A percentile compares a stretch with the other conserved stretches of the same genome.
Evolutionary conservation across 2,888 invertebrate genomes (phyloP).

Genomic region (Mesorhabditis sp.): DNA sequence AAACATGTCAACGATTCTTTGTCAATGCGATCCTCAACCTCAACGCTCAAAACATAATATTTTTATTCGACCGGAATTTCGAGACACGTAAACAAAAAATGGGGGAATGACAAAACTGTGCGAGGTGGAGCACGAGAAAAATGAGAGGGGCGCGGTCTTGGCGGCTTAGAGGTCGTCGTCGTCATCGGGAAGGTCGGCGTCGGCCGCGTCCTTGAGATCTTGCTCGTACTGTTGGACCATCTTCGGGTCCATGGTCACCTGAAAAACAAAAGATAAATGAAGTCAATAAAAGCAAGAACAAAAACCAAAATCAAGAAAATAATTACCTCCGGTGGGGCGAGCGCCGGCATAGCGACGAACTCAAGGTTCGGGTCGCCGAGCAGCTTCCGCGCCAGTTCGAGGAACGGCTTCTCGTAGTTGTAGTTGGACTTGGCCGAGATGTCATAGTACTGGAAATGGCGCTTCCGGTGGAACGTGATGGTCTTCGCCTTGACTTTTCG

Average conservation of each 20-base stretch:
- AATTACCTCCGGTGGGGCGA: conserved; percentile 85
- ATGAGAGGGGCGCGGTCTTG: too few relatives aligned
- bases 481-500: conserved; percentile 99
- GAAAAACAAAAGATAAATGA: conserved; percentile 10
- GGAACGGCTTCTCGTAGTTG: conserved; percentile 99
- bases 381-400: conserved; percentile 94
- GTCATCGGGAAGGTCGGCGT: conserved; percentile 92
- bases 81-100: too few relatives aligned
- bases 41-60: too few relatives aligned
- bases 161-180: conserved; percentile 71
- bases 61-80: too few relatives aligned
- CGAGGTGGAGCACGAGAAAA: too few relatives aligned
- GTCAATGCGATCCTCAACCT: too few relatives aligned
- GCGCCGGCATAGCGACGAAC: conserved; percentile 97
- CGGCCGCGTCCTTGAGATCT: conserved; percentile 90
- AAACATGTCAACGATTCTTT: too few relatives aligned
- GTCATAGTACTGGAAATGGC: conserved; percentile 85
- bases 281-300: not conserved
- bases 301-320: not conserved
- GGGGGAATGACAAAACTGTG: too few relatives aligned
- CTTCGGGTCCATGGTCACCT: conserved; percentile 88
- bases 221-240: conserved; percentile 93
- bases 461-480: conserved; percentile 86
- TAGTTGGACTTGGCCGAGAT: conserved; percentile 99
- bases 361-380: conserved; percentile 98